These are phyloP conservation scores for Propithecus deckenii DNA, from an alignment of 2,797 vertebrate species.

Conservation along the genomic window DNA sequence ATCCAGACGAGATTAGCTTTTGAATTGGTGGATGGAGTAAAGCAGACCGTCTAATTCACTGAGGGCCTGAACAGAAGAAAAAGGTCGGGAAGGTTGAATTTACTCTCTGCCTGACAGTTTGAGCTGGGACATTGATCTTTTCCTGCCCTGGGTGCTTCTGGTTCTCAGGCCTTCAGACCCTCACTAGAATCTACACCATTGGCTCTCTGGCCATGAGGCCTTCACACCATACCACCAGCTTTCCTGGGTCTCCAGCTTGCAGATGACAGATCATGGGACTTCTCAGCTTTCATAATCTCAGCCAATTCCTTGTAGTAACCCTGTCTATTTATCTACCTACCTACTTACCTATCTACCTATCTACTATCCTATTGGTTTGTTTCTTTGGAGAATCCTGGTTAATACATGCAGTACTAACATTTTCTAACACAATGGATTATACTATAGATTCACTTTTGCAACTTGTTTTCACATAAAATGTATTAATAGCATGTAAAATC, in stretches of 20 bases:
- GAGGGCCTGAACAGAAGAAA: not conserved
- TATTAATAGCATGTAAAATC: not conserved
- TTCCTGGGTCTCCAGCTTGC: not conserved
- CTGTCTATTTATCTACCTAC: not conserved
- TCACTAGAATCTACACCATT: not conserved
- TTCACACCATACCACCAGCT: not conserved
- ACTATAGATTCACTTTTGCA: not conserved
- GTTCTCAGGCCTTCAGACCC: not conserved
- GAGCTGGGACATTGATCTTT: not conserved
- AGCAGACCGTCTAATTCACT: not conserved
- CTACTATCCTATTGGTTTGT: not conserved
- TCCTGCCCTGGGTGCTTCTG: not conserved
- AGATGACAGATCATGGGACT: not conserved
- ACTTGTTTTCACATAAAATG: not conserved
- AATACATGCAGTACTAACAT: not conserved
- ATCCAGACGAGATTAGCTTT: not conserved
- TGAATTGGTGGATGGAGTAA: not conserved
- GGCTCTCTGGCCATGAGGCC: not conserved
- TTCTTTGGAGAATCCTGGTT: not conserved
- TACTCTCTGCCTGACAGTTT: not conserved
- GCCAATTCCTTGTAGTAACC: not conserved
- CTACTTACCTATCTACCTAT: not conserved
- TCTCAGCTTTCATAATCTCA: not conserved
- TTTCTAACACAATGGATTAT: not conserved
- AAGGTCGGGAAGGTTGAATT: not conserved